Base-by-base conservation (phyloP, 2,113 vertebrate genomes). In the Benitochromis conjunctus region DNA sequence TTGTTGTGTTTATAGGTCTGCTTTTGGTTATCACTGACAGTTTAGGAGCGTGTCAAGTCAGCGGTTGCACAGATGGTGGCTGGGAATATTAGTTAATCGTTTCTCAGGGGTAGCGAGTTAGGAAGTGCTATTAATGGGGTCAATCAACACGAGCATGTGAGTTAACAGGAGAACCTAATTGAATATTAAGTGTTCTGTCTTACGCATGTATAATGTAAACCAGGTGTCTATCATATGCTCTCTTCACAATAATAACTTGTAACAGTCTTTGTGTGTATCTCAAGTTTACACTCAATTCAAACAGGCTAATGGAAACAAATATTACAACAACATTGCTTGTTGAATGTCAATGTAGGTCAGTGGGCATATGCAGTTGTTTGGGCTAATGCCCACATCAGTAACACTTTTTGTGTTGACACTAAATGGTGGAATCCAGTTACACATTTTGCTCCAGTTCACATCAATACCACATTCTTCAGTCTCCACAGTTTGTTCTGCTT, bases 401-500 rank as follows among this genome's bases (percentile, higher is more conserved):
- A 21, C 18, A 18, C 9, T 57, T 86, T 69, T 80, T 21, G 18
- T 80, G 56, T 53, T 58, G 26, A 77, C 77, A 46, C 80, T 66
- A 77, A 41, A 26, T 51, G 26, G 7, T 56, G 81, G 89, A 85
- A 90, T 88, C 53, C 71, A 80, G 79, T 90, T 69, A 46, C 77
- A 85, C 79, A 76, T 88, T 86, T 91, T 66, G 41, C 79, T 85
- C 89, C 90, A 88, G 46, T 88, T 91, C 90, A 88, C 91, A 91
- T 89, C 86, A 81, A 62, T 80, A 82, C 79, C 53, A 88, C 91
- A 94, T 94, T 94, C 87, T 89, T 92, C 83, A 56, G 55, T 84
- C 79, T 86, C 84, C 80, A 81, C 90, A 92, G 90, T 92, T 95
- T 94, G 85, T 86, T 91, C 83, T 92, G 85, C 81, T 92, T 86